Conservation (phyloP, 2,797 vertebrate species). For the Craterocephalus amniculus region DNA sequence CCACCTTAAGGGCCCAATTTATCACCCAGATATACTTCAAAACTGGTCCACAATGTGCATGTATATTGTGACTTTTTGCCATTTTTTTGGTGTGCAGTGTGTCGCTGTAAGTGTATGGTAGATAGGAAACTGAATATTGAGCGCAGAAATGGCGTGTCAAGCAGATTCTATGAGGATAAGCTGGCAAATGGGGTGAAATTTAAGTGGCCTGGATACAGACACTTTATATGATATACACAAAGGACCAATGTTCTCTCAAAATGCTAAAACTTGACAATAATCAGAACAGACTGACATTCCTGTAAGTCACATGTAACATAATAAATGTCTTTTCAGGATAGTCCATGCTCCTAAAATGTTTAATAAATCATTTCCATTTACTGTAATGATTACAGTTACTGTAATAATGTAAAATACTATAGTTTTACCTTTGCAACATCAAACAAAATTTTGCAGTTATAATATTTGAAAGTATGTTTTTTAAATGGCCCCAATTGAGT, state of each 20-base stretch:
- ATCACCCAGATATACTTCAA: background rate
- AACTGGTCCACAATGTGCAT: background rate
- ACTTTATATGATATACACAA: slow-evolving; percentile 58
- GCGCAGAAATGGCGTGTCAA: slow-evolving; percentile 53
- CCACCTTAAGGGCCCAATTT: background rate
- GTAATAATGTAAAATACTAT: no score
- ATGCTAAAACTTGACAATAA: background rate
- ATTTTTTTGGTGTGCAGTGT: slow-evolving; percentile 7
- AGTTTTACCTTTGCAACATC: no score
- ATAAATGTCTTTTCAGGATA: no score
- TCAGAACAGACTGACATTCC: no score
- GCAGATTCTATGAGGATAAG: slow-evolving; percentile 42
- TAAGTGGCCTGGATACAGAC: slow-evolving; percentile 47
- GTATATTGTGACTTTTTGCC: slow-evolving; percentile 4
- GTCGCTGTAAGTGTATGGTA: slow-evolving; percentile 8
- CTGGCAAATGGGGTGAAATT: slow-evolving; percentile 68
- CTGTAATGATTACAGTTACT: no score
- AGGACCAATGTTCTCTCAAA: slow-evolving; percentile 35
- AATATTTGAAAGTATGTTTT: no score
- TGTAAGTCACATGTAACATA: no score
- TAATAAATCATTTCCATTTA: no score
- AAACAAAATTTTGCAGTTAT: no score
- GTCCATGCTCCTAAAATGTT: no score
- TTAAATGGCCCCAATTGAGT: no score
- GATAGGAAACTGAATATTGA: slow-evolving; percentile 42